Percentiles rank a stretch among this genome's conserved stretches.
phyloP scores from a whole-genome alignment of 2,888 invertebrate species.

The Tiliacea citrago region DNA sequence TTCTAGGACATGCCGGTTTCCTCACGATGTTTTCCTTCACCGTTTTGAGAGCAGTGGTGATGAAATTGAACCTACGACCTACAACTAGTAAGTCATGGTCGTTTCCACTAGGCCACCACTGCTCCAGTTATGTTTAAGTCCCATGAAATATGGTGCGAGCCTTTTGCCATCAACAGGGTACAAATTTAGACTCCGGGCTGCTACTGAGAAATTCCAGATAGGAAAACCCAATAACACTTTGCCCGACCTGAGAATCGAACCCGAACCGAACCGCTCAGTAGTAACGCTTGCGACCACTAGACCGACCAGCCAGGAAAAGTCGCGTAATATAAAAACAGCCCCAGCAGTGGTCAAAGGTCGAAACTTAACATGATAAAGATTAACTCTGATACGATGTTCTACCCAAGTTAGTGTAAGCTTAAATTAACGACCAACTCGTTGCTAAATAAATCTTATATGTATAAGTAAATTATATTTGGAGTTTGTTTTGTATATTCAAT shows the following conservation, averaged over 20 bases:
- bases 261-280: not conserved
- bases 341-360: constrained; percentile 74
- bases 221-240: not conserved
- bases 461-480: constrained; percentile 28
- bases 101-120: no score
- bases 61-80: no score
- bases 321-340: constrained; percentile 65
- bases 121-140: not conserved
- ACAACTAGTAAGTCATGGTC: no score
- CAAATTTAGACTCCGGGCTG: not conserved
- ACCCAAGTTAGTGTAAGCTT: constrained; percentile 63
- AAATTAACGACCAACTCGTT: constrained; percentile 50
- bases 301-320: constrained; percentile 22
- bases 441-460: constrained; percentile 42
- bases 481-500: constrained; percentile 22
- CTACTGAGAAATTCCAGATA: no score
- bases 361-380: constrained; percentile 78
- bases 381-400: constrained; percentile 74
- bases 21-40: no score
- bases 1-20: no score
- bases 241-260: not conserved
- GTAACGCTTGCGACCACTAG: no score
- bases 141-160: not conserved
- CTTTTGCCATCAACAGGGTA: not conserved
- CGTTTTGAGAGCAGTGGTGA: no score